Evolutionary conservation across 2,888 invertebrate species (phyloP).

Genomic region (Artemia sinica): DNA sequence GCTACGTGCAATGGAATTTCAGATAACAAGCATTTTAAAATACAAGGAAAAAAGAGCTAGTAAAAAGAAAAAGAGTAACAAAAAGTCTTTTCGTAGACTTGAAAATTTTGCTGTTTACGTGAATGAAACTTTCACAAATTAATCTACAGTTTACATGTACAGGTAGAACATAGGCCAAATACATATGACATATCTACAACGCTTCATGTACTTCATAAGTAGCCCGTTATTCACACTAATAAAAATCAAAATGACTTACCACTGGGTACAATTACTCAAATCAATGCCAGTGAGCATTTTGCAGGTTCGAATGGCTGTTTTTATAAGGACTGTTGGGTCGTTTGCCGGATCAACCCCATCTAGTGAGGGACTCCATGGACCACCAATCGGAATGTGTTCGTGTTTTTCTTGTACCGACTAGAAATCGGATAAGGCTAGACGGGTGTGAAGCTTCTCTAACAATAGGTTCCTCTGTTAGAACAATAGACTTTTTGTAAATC

Average conservation of each 20-base stretch:
- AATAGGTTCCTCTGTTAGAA: constrained; percentile 49
- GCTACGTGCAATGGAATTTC: no score
- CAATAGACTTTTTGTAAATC: constrained; percentile 63
- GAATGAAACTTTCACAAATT: no score
- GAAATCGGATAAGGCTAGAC: constrained; percentile 67
- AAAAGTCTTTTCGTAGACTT: no score
- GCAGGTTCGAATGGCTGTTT: constrained; percentile 82
- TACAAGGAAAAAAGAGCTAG: no score
- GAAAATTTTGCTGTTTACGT: no score
- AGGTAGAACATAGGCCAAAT: no score
- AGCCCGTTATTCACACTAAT: no score
- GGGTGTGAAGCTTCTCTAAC: constrained; percentile 56
- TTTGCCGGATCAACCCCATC: constrained; percentile 78
- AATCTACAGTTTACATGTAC: no score
- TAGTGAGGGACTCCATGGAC: constrained; percentile 84
- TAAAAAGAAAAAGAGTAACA: no score
- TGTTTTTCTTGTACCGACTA: constrained; percentile 70
- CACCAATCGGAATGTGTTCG: constrained; percentile 91
- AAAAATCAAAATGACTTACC: constrained; percentile 45
- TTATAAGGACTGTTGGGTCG: constrained; percentile 77
- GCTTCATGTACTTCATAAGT: no score
- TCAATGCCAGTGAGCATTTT: constrained; percentile 83
- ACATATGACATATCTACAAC: no score
- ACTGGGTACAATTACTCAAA: constrained; percentile 73
- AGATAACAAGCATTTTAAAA: no score